These are phyloP conservation scores for Peribatodes rhomboidaria DNA, from an alignment of 2,888 invertebrate species.

Conservation along the genomic window DNA sequence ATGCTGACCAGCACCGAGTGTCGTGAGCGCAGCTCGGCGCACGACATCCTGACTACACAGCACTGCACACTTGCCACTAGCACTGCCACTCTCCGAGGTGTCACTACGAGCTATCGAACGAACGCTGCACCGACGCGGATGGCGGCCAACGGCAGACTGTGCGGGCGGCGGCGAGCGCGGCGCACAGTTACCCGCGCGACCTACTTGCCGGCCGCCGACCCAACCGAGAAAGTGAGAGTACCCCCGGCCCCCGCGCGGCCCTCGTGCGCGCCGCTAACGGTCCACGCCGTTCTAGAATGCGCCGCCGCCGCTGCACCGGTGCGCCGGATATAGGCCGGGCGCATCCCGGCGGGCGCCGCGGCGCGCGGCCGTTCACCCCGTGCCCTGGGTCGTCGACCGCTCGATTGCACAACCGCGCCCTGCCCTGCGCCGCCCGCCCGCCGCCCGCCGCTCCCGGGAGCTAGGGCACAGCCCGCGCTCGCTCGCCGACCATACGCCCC, in stretches of 20 bases:
- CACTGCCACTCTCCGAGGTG: slow-evolving; percentile 65
- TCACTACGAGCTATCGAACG: slow-evolving; percentile 63
- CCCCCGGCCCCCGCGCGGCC: slow-evolving; percentile 73
- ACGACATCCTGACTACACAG: slow-evolving; percentile 63
- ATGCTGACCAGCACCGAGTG: slow-evolving; percentile 89
- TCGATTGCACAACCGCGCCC: slow-evolving; percentile 81
- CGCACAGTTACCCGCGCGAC: slow-evolving; percentile 90
- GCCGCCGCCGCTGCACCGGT: slow-evolving; percentile 84
- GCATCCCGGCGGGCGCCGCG: slow-evolving; percentile 85
- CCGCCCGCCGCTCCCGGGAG: slow-evolving; percentile 70
- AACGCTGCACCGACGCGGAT: slow-evolving; percentile 86
- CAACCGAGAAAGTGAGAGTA: slow-evolving; percentile 87
- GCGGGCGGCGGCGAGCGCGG: slow-evolving; percentile 84
- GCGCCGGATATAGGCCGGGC: slow-evolving; percentile 87
- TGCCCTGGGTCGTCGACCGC: slow-evolving; percentile 84
- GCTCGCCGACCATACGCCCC: slow-evolving; percentile 74
- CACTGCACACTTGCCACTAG: slow-evolving; percentile 75
- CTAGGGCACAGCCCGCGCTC: slow-evolving; percentile 74
- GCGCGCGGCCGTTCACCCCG: slow-evolving; percentile 83
- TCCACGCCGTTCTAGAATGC: slow-evolving; percentile 86
- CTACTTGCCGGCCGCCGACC: slow-evolving; percentile 93
- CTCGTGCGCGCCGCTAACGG: slow-evolving; percentile 80
- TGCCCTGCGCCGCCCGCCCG: slow-evolving; percentile 60
- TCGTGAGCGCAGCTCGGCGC: slow-evolving; percentile 86
- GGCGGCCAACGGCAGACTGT: slow-evolving; percentile 87